A percentile compares a stretch with the other conserved stretches of the same genome.
Conservation (phyloP, 2,888 invertebrate species). For the Heliconius charithonia region DNA sequence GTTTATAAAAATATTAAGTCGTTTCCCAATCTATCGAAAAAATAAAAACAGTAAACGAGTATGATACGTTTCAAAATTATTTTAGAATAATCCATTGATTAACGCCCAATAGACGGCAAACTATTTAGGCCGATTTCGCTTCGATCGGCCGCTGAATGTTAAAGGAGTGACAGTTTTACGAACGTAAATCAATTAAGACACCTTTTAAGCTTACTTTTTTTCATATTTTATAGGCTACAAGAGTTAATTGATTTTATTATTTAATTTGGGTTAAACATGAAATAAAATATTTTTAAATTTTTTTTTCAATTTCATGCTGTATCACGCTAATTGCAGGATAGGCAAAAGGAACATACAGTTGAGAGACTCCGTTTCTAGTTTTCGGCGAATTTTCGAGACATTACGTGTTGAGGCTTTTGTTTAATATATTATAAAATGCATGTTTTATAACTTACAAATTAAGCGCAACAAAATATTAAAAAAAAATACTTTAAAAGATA, state of each 20-base stretch:
- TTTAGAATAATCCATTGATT: slow-evolving; percentile 49
- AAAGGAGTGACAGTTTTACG: slow-evolving; percentile 52
- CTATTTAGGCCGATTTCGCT: slow-evolving; percentile 77
- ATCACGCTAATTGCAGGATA: no score
- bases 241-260: neutral
- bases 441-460: no score
- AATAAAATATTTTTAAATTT: neutral
- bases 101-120: slow-evolving; percentile 47
- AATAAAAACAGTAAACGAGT: neutral
- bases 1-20: no score
- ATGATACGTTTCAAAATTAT: neutral
- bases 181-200: slow-evolving; percentile 52
- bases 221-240: slow-evolving; percentile 2
- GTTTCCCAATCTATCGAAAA: neutral
- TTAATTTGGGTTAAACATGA: neutral
- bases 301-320: neutral
- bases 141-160: slow-evolving; percentile 61
- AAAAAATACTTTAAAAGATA: neutral
- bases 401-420: no score
- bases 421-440: no score
- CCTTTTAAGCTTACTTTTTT: slow-evolving; percentile 42
- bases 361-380: no score
- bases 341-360: no score
- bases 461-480: no score
- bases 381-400: no score